These are phyloP conservation scores for Musca vetustissima DNA, from an alignment of 1,140 invertebrate species.

Conservation along the genomic window DNA sequence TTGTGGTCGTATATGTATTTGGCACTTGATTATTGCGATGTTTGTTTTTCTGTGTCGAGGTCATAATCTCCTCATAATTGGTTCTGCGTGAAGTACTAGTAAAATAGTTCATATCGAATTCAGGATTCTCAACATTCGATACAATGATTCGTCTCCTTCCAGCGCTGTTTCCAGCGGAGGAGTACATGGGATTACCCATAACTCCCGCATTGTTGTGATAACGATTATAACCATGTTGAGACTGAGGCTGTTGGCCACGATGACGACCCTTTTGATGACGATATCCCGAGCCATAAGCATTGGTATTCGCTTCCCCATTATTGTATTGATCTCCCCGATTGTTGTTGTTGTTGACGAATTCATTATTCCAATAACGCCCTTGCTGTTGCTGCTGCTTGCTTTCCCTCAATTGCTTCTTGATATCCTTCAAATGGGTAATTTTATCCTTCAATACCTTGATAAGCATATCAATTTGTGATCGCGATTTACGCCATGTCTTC, in stretches of 20 bases:
- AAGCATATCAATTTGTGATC: conserved; percentile 81
- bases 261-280: conserved; percentile 7
- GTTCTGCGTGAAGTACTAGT: not conserved
- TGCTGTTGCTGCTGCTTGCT: conserved; percentile 57
- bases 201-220: not conserved
- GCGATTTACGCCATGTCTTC: conserved; percentile 79
- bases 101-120: conserved; percentile 51
- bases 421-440: conserved; percentile 82
- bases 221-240: not conserved
- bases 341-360: conserved; percentile 16
- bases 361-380: conserved; percentile 27
- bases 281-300: conserved; percentile 5
- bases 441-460: conserved; percentile 79
- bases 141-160: conserved; percentile 1
- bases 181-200: too few species aligned
- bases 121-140: conserved; percentile 28
- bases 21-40: not conserved
- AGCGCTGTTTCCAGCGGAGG: not conserved
- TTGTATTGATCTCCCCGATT: not conserved
- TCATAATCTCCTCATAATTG: too few species aligned
- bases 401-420: conserved; percentile 70
- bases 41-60: not conserved
- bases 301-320: not conserved
- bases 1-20: conserved; percentile 26
- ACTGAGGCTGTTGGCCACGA: conserved; percentile 9